Percentiles rank a stretch among this genome's conserved stretches.
phyloP scores from a whole-genome alignment of 1,140 invertebrate genomes.

The Cydia splendana region DNA sequence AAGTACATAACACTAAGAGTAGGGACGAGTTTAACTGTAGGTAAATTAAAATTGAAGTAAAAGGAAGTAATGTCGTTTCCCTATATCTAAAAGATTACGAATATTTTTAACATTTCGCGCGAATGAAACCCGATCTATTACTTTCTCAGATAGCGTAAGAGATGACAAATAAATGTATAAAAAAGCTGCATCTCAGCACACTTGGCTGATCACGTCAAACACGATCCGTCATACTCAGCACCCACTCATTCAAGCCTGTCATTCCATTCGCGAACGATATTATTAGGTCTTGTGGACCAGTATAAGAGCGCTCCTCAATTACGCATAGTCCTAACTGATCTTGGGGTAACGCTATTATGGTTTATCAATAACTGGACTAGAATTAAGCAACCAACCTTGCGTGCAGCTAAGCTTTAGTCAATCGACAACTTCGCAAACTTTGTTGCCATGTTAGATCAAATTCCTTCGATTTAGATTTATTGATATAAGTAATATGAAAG shows the following conservation, averaged over 20 bases:
- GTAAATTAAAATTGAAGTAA: too few relatives aligned
- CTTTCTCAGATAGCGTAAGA: neutral
- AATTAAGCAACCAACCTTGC: neutral
- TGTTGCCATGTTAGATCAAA: constrained; percentile 1
- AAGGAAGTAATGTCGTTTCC: too few relatives aligned
- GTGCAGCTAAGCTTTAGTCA: neutral
- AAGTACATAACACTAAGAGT: too few relatives aligned
- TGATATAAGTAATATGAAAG: too few relatives aligned
- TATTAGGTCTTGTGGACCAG: neutral
- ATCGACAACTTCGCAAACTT: neutral
- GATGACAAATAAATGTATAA: constrained; percentile 18
- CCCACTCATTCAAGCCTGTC: neutral
- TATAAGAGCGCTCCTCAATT: neutral
- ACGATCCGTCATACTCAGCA: constrained; percentile 24
- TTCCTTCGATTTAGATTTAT: too few relatives aligned
- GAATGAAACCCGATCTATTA: neutral
- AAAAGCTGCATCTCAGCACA: constrained; percentile 13
- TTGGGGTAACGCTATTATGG: neutral
- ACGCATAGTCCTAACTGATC: neutral
- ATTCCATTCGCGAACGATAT: neutral
- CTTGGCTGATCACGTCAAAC: constrained; percentile 26
- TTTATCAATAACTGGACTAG: neutral
- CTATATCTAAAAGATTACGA: too few relatives aligned
- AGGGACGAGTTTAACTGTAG: too few relatives aligned
- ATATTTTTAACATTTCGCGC: too few relatives aligned